These are phyloP conservation scores for Fratercula arctica DNA, from an alignment of 2,797 vertebrate genomes.

Conservation along the genomic window DNA sequence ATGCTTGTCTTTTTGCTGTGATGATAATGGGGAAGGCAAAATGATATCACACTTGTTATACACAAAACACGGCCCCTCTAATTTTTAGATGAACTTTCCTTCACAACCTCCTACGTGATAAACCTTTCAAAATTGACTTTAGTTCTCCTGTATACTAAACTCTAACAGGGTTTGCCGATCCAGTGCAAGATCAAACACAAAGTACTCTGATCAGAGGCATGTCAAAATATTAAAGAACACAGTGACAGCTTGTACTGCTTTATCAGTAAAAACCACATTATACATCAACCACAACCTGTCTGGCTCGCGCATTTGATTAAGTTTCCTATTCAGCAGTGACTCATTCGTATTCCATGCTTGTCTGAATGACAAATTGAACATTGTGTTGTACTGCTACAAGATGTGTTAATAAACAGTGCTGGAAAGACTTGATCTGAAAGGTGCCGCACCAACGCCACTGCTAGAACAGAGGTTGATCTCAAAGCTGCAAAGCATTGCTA, in stretches of 20 bases:
- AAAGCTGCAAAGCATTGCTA: conserved; percentile 65
- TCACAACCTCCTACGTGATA: not conserved
- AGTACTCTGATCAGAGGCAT: conserved; percentile 72
- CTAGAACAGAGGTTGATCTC: conserved; percentile 21
- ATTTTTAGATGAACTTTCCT: conserved; percentile 17
- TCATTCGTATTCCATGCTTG: conserved; percentile 71
- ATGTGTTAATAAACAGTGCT: conserved; percentile 75
- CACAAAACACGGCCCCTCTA: not conserved
- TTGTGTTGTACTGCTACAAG: conserved; percentile 67
- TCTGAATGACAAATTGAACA: conserved; percentile 75
- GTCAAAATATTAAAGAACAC: conserved; percentile 69
- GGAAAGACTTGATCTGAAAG: conserved; percentile 71
- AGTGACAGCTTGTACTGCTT: conserved; percentile 59
- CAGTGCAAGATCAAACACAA: conserved; percentile 85
- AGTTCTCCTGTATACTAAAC: conserved; percentile 14
- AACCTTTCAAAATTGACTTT: not conserved
- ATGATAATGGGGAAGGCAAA: not conserved
- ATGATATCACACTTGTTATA: not conserved
- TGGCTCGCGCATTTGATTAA: conserved; percentile 73
- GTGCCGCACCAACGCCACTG: conserved; percentile 3
- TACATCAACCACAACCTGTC: conserved; percentile 73
- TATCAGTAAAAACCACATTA: conserved; percentile 68
- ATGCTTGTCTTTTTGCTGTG: not conserved
- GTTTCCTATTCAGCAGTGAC: conserved; percentile 66
- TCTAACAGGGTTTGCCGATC: conserved; percentile 72